Evolutionary conservation across 2,797 vertebrate genomes (phyloP), one percentile per base, ranked within the genome.

Genomic region (Eutrigla gurnardus): DNA sequence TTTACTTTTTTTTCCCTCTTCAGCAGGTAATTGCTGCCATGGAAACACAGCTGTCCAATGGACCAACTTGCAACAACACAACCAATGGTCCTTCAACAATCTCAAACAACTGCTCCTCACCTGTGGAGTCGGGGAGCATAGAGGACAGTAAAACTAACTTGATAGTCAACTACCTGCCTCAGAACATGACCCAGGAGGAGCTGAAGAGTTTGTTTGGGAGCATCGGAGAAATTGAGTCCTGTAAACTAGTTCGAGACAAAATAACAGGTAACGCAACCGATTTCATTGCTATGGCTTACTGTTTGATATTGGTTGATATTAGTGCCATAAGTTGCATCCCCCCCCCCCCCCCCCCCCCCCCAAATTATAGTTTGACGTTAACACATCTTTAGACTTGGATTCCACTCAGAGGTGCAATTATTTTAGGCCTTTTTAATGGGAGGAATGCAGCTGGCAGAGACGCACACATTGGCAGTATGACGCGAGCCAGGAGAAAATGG

Each of bases 111-210:
- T 99, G 98, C 89, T 96, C 97, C 3, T 98, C 98, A 25, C 96
- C 98, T 55, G 96, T 97, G 89, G 97, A 99, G 91, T 96, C 96
- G 60, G 96, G 96, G 12, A 97, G 96, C 89, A 95, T 97, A 80
- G 98, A 99, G 92, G 98, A 99, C 93, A 98, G 97, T 95, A 99
- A 99, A 96, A 99, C 98, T 82, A 99, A 99, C 93, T 95, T 99
- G 93, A 99, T 99, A 91, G 98, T 99, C 85, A 99, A 99, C 96
- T 99, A 99, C 88, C 96, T 99, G 95, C 98, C 98, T 83, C 98
- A 99, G 93, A 99, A 97, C 90, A 99, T 99, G 98, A 98, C 97
- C 74, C 98, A 99, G 76, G 98, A 99, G 54, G 98, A 99, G 70
- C 94, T 99, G 60, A 99, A 99, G 93, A 99, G 98, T 92, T 95